Percentiles rank a stretch among this genome's conserved stretches.
phyloP scores from a whole-genome alignment of 2,797 vertebrate genomes.

The Petrocephalus schoutedeni region DNA sequence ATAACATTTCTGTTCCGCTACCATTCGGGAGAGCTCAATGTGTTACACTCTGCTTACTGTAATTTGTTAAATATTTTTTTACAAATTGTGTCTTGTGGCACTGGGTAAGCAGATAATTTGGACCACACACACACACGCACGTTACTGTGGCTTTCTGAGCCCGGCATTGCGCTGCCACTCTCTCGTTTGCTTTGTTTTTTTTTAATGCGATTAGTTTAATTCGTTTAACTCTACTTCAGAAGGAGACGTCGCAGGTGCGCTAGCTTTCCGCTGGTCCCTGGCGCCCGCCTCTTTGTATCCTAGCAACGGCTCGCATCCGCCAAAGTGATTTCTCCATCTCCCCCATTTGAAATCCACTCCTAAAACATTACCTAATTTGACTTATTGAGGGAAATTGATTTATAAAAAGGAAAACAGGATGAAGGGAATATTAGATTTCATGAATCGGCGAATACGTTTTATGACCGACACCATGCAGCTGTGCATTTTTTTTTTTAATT shows the following conservation, averaged over 20 bases:
- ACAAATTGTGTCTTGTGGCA: not conserved
- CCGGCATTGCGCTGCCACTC: not conserved
- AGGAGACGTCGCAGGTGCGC: not conserved
- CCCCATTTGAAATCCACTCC: not conserved
- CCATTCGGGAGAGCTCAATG: not conserved
- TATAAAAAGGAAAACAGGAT: slow-evolving; percentile 1
- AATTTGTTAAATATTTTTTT: not conserved
- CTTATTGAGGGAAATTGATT: not conserved
- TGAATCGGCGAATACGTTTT: not conserved
- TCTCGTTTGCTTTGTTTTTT: not conserved
- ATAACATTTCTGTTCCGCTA: not conserved
- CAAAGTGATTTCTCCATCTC: not conserved
- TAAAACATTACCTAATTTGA: slow-evolving; percentile 7
- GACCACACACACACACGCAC: not conserved
- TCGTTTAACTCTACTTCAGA: not conserved
- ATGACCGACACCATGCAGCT: not conserved
- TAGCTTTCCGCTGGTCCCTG: not conserved
- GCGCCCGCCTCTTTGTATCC: not conserved
- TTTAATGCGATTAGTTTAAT: not conserved
- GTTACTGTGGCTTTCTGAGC: not conserved
- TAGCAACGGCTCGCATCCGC: not conserved
- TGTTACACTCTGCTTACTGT: too few species aligned
- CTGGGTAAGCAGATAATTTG: not conserved
- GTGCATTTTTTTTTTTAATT: not conserved
- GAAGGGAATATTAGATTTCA: not conserved